A percentile compares a stretch with the other conserved stretches of the same genome.
Conservation (phyloP, 2,888 invertebrate genomes). For the Dryomyza anilis region DNA sequence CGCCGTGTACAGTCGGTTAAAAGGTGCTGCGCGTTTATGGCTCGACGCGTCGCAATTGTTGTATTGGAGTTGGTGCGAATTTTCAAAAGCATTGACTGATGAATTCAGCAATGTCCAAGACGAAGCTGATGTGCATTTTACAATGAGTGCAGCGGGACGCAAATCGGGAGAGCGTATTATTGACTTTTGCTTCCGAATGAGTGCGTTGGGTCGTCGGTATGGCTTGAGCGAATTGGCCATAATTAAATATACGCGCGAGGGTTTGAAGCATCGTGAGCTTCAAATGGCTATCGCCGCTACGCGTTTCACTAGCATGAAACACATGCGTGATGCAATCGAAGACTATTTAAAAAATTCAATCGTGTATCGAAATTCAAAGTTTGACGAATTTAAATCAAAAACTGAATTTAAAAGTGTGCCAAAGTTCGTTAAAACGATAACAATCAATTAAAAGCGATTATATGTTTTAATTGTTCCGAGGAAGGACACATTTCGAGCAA, state of each 20-base stretch:
- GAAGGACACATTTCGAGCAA: not conserved
- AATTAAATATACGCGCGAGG: constrained; percentile 29
- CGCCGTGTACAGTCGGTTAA: constrained; percentile 25
- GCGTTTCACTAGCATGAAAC: constrained; percentile 2
- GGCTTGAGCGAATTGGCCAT: constrained; percentile 15
- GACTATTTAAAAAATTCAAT: not conserved
- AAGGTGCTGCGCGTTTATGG: constrained; percentile 24
- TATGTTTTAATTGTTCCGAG: not conserved
- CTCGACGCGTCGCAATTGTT: constrained; percentile 7
- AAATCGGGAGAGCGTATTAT: not conserved
- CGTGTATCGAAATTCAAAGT: too few species aligned
- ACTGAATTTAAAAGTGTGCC: not conserved
- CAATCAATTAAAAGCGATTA: not conserved
- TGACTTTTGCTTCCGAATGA: constrained; percentile 24
- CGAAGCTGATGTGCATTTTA: not conserved
- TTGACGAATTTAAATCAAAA: not conserved
- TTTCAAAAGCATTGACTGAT: not conserved
- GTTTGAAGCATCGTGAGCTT: constrained; percentile 23
- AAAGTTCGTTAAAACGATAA: not conserved
- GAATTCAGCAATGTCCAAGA: not conserved
- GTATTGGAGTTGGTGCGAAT: not conserved
- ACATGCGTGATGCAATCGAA: constrained; percentile 25
- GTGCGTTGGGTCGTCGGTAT: constrained; percentile 22
- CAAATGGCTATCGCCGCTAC: constrained; percentile 21
- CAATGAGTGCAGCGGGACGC: not conserved